Percentiles rank a stretch among this genome's conserved stretches.
These are phyloP conservation scores for Chymomyza fuscimana DNA, from an alignment of 2,888 invertebrate genomes.

Conservation along the genomic window DNA sequence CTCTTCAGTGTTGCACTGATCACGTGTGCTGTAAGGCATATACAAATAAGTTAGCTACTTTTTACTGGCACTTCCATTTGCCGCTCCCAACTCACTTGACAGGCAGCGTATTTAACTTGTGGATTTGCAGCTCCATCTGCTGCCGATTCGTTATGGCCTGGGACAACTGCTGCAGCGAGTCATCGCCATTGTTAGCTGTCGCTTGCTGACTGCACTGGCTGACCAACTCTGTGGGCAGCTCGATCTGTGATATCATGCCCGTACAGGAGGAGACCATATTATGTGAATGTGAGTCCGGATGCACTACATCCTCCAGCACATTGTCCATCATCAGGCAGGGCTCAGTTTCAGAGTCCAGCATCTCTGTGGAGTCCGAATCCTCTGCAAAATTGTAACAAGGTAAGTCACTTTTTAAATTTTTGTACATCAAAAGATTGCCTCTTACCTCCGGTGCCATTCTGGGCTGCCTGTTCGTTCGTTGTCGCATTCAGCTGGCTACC, in stretches of 20 bases:
- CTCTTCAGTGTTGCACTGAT: conserved; percentile 77
- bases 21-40: conserved; percentile 43
- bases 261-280: conserved; percentile 84
- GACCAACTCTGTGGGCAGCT: conserved; percentile 79
- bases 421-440: background rate
- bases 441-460: conserved; percentile 10
- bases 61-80: background rate
- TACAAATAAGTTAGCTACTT: background rate
- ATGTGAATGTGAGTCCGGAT: conserved; percentile 84
- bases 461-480: conserved; percentile 17
- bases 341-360: conserved; percentile 90
- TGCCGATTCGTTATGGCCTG: conserved; percentile 88
- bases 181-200: conserved; percentile 77
- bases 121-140: conserved; percentile 82
- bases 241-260: conserved; percentile 81
- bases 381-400: conserved; percentile 78
- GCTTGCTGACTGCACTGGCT: conserved; percentile 57
- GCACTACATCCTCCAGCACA: conserved; percentile 84
- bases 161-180: conserved; percentile 88
- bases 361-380: conserved; percentile 87
- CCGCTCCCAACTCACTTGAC: conserved; percentile 67
- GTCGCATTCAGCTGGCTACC: background rate
- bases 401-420: background rate
- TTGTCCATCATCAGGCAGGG: conserved; percentile 90
- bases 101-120: conserved; percentile 79